Conservation (phyloP, 2,797 vertebrate genomes). For the Helicolenus hilgendorfi region DNA sequence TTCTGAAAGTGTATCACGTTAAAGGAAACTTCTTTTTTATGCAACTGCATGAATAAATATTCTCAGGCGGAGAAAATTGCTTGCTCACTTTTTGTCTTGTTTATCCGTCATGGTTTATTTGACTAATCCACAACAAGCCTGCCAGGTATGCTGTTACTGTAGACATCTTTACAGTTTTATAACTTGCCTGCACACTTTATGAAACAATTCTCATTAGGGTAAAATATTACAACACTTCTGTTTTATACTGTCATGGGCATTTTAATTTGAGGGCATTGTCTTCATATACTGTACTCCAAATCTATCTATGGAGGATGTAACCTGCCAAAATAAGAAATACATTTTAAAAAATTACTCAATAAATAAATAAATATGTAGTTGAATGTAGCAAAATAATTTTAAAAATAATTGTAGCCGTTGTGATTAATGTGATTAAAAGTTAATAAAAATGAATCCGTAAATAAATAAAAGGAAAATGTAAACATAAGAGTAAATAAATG, state of each 20-base stretch:
- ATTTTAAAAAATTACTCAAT: too few species aligned
- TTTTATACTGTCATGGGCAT: neutral
- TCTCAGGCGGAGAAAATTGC: slow-evolving; percentile 35
- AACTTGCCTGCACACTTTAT: neutral
- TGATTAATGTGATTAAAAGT: too few species aligned
- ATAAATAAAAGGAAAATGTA: too few species aligned
- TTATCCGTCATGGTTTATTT: slow-evolving; percentile 81
- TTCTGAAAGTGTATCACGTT: slow-evolving; percentile 16
- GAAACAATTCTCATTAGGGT: neutral
- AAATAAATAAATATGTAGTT: too few species aligned
- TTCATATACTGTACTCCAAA: neutral
- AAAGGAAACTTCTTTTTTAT: slow-evolving; percentile 7
- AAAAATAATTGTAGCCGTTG: too few species aligned
- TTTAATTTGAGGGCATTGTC: neutral
- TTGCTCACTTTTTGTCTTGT: slow-evolving; percentile 40
- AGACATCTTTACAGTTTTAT: slow-evolving; percentile 11
- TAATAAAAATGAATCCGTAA: fast-evolving
- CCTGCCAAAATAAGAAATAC: too few species aligned
- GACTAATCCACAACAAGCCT: slow-evolving; percentile 38
- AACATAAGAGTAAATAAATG: too few species aligned
- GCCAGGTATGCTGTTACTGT: slow-evolving; percentile 21
- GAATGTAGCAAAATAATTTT: too few species aligned
- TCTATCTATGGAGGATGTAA: too few species aligned
- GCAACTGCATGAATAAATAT: slow-evolving; percentile 33
- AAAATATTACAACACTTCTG: neutral